Conservation (phyloP, 2,113 vertebrate species). For the Leptosomus discolor region DNA sequence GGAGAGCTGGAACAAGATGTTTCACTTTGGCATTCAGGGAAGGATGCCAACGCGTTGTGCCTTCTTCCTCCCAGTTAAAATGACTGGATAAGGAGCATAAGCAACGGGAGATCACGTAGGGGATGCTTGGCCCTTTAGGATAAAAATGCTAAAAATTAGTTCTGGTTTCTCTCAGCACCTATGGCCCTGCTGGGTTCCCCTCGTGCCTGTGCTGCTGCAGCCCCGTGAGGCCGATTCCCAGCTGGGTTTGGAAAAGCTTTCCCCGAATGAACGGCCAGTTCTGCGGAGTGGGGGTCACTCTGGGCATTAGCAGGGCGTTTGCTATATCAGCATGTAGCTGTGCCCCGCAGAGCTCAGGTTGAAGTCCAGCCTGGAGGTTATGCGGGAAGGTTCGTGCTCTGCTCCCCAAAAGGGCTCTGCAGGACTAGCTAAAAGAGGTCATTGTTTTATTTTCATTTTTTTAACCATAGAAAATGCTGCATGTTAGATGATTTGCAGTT, state of each 20-base stretch:
- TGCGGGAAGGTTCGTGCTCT: not conserved
- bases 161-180: not conserved
- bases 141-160: not conserved
- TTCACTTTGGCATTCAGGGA: not conserved
- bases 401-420: not conserved
- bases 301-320: not conserved
- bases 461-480: constrained; percentile 1
- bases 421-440: not conserved
- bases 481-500: constrained; percentile 14
- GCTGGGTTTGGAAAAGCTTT: not conserved
- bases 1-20: not conserved
- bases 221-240: not conserved
- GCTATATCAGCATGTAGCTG: not conserved
- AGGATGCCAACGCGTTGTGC: not conserved
- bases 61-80: not conserved
- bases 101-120: fast-evolving
- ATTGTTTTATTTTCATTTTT: constrained; percentile 14
- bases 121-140: not conserved
- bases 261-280: fast-evolving
- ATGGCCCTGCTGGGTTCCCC: not conserved
- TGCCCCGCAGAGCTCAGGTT: not conserved
- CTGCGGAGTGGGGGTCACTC: not conserved
- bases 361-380: not conserved
- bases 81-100: not conserved
- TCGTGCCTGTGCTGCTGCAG: not conserved